Evolutionary conservation across 2,113 vertebrate genomes (phyloP).

Genomic region (Leptodactylus fuscus): DNA sequence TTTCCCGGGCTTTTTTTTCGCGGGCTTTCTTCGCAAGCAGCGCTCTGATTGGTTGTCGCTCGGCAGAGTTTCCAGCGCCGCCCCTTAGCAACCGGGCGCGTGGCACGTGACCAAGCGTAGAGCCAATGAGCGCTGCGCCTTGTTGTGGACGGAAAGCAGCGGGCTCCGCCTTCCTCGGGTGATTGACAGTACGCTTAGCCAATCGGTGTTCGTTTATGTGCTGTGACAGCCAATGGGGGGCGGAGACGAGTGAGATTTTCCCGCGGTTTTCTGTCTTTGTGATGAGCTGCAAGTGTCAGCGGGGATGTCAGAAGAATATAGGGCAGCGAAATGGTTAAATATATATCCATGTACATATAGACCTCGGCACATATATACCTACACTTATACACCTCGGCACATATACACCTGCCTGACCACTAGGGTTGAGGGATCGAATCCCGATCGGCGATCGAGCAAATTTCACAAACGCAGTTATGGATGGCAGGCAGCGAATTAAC

Average conservation of each 20-base stretch:
- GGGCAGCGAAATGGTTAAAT: too few relatives aligned
- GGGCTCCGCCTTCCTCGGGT: background rate
- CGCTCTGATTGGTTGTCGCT: conserved; percentile 37
- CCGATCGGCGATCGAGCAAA: too few relatives aligned
- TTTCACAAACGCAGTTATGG: too few relatives aligned
- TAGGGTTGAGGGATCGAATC: too few relatives aligned
- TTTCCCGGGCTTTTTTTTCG: conserved; percentile 27
- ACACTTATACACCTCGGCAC: too few relatives aligned
- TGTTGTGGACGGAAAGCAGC: too few relatives aligned
- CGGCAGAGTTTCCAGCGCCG: background rate
- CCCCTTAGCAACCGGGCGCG: conserved; percentile 7
- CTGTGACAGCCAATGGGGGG: conserved; percentile 34
- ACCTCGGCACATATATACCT: too few relatives aligned
- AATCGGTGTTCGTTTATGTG: conserved; percentile 13
- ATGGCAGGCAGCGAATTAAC: too few relatives aligned
- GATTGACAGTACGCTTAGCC: background rate
- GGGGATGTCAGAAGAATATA: too few relatives aligned
- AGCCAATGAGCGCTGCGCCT: background rate
- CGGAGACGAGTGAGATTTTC: background rate
- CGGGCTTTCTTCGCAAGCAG: conserved; percentile 24
- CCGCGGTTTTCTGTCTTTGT: background rate
- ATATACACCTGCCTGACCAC: too few relatives aligned
- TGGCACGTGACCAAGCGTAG: background rate
- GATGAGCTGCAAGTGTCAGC: too few relatives aligned
- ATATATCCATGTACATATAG: too few relatives aligned